Base-by-base conservation (phyloP, 2,797 vertebrate genomes). In the Characodon lateralis region DNA sequence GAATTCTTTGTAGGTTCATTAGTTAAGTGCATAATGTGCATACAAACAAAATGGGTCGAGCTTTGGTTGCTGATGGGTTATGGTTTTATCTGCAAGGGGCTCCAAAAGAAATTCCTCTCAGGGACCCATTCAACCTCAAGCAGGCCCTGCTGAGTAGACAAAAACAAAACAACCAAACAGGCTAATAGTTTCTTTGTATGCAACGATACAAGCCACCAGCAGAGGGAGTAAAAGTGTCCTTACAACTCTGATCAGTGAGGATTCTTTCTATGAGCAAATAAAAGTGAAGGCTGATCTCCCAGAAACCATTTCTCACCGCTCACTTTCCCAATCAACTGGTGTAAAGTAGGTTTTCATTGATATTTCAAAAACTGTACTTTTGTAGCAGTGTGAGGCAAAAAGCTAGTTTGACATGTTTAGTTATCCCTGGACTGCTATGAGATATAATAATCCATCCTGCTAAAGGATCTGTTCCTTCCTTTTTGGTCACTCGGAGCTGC, bases 401-500 rank as follows among this genome's bases (percentile, higher is more conserved):
- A n/a, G 7, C 7, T 56, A n/a, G 24, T 7, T 55, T 24, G 10
- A 24, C 2, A 12, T 68, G 39, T 13, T 4, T 14, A 68, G 20
- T 68, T 68, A 1, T 43, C 22, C 18, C 35, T 24, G 14, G 46
- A 35, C 14, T 51, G 46, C 66, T n/a, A 65, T 12, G 46, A 41
- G 12, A 14, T 26, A 55, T 55, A 53, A 76, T 48, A 6, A 41
- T 16, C 35, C 7, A 20, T 78, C 65, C 43, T 74, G 13, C 35
- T 28, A 48, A 59, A 56, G 39, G 78, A 87, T 82, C 77, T 91
- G 78, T 78, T 87, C 76, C 58, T 84, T 74, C 79, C 69, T 68
- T 80, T 83, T 80, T 13, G 24, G 83, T 82, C 56, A 74, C 65
- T 78, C 50, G 28, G 78, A 85, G 69, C 78, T 83, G 90, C 85